A percentile compares a stretch with the other conserved stretches of the same genome.
Conservation (phyloP, 2,888 invertebrate species). For the Conistra vaccinii region DNA sequence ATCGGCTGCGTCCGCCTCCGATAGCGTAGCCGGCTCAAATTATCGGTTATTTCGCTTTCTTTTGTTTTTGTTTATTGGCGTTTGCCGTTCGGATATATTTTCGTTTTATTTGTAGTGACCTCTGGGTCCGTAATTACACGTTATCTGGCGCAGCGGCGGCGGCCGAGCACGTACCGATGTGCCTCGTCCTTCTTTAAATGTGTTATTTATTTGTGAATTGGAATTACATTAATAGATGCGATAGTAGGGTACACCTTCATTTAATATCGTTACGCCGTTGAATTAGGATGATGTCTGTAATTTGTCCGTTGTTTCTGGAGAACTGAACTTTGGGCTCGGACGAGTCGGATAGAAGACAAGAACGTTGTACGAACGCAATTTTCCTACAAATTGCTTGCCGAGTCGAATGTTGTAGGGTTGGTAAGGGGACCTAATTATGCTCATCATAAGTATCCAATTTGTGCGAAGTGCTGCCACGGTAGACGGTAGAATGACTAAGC, state of each 20-base stretch:
- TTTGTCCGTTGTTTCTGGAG: slow-evolving; percentile 78
- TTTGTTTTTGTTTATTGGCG: slow-evolving; percentile 86
- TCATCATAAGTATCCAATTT: slow-evolving; percentile 52
- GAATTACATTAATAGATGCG: slow-evolving; percentile 88
- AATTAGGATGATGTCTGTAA: slow-evolving; percentile 87
- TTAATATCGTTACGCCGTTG: slow-evolving; percentile 87
- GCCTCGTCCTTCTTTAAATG: slow-evolving; percentile 86
- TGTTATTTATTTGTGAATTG: slow-evolving; percentile 89
- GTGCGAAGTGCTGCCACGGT: slow-evolving; percentile 37
- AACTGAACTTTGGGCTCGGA: slow-evolving; percentile 49
- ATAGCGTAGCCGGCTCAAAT: slow-evolving; percentile 81
- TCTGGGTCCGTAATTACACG: slow-evolving; percentile 88
- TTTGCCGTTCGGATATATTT: slow-evolving; percentile 79
- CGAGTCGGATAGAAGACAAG: slow-evolving; percentile 73
- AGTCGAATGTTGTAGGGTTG: slow-evolving; percentile 65
- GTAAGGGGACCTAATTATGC: slow-evolving; percentile 60
- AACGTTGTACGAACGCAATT: slow-evolving; percentile 75
- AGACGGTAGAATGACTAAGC: no score
- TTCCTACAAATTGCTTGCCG: slow-evolving; percentile 77
- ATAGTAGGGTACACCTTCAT: slow-evolving; percentile 87
- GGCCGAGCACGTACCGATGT: slow-evolving; percentile 80
- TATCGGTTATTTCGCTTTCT: slow-evolving; percentile 89
- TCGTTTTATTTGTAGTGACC: slow-evolving; percentile 89
- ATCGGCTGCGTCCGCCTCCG: slow-evolving; percentile 83
- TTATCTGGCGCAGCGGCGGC: slow-evolving; percentile 75